These are phyloP conservation scores for Mus pahari DNA, from an alignment of 2,113 vertebrate species.

Conservation along the genomic window DNA sequence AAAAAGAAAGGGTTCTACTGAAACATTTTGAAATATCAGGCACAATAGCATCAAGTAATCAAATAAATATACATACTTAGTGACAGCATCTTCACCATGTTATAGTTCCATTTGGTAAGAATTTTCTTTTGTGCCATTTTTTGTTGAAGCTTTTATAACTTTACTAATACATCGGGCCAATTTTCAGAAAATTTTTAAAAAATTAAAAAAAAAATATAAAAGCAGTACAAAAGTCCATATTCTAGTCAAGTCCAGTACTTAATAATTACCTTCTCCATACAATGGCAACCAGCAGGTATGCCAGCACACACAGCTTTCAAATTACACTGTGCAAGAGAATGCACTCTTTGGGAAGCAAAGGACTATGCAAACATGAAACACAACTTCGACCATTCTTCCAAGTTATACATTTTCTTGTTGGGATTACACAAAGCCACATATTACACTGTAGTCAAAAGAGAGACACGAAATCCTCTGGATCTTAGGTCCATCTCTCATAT, in stretches of 20 bases:
- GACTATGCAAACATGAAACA: neutral
- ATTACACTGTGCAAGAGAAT: neutral
- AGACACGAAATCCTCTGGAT: neutral
- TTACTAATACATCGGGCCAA: neutral
- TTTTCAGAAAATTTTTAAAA: neutral
- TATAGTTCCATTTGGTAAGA: neutral
- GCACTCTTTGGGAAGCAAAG: neutral
- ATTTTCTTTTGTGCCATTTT: neutral
- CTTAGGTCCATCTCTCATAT: neutral
- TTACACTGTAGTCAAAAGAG: slow-evolving; percentile 15
- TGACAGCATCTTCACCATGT: neutral
- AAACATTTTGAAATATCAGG: slow-evolving; percentile 19
- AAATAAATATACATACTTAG: neutral
- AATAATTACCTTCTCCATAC: slow-evolving; percentile 55
- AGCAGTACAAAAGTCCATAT: neutral
- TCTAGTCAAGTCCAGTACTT: neutral
- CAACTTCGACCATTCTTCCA: neutral
- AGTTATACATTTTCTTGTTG: neutral
- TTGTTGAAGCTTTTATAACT: neutral
- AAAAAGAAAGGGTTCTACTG: neutral
- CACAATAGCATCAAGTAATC: neutral
- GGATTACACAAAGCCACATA: slow-evolving; percentile 13
- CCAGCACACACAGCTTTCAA: neutral
- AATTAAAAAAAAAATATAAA: neutral
- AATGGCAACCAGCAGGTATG: neutral